phyloP scores from a whole-genome alignment of 2,113 vertebrate genomes.

The Epinephelus cyanopodus region DNA sequence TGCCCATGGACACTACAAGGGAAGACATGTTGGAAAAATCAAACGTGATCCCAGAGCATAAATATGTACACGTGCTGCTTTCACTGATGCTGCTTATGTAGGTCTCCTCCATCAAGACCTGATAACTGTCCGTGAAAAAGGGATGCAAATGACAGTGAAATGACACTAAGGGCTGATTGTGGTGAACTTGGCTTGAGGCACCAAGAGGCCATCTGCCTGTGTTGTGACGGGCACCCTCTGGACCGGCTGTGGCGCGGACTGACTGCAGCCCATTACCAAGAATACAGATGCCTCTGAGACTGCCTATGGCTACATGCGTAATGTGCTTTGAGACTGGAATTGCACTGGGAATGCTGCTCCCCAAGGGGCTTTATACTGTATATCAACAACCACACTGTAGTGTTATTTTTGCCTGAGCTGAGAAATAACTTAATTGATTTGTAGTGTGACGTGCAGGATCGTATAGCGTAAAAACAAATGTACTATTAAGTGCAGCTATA shows the following conservation, averaged over 20 bases:
- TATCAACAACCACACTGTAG: background rate
- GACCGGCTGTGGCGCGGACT: slow-evolving; percentile 40
- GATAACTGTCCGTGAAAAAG: slow-evolving; percentile 7
- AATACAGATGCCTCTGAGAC: slow-evolving; percentile 60
- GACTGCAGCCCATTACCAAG: slow-evolving; percentile 41
- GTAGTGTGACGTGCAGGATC: background rate
- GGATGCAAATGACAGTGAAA: slow-evolving; percentile 44
- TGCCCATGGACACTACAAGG: background rate
- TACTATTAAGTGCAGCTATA: background rate
- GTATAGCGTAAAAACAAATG: background rate
- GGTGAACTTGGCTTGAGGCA: slow-evolving; percentile 47
- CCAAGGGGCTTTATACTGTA: background rate
- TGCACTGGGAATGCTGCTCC: slow-evolving; percentile 27
- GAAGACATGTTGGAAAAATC: background rate
- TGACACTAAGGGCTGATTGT: slow-evolving; percentile 68
- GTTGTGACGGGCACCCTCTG: slow-evolving; percentile 63
- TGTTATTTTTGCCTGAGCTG: background rate
- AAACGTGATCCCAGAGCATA: background rate
- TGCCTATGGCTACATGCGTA: slow-evolving; percentile 20
- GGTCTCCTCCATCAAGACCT: slow-evolving; percentile 7
- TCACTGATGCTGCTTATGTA: background rate
- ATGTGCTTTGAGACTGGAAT: slow-evolving; percentile 44
- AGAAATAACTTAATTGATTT: background rate
- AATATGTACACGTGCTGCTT: background rate
- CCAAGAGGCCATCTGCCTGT: slow-evolving; percentile 69